phyloP scores from a whole-genome alignment of 2,113 vertebrate species.

The Pelmatolapia mariae region DNA sequence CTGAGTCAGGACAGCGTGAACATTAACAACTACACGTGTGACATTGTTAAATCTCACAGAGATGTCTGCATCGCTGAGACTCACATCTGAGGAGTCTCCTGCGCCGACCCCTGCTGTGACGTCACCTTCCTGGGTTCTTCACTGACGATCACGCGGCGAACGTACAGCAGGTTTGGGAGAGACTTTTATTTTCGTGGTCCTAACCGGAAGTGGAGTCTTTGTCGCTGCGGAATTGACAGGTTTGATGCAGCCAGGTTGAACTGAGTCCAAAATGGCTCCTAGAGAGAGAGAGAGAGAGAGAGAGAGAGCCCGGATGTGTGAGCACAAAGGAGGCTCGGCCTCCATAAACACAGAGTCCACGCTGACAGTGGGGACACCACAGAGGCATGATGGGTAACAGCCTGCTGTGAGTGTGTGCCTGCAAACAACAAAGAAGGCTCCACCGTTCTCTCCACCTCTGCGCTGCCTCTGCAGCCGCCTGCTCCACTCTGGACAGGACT shows the following conservation, averaged over 20 bases:
- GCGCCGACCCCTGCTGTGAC: background rate
- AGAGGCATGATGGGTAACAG: slow-evolving; percentile 5
- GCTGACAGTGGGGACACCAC: background rate
- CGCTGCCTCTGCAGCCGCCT: background rate
- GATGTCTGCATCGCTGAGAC: background rate
- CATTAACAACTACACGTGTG: background rate
- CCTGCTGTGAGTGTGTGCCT: background rate
- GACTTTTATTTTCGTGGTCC: slow-evolving; percentile 1
- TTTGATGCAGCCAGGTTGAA: slow-evolving; percentile 9
- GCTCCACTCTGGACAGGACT: background rate
- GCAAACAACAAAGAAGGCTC: background rate
- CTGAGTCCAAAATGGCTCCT: slow-evolving; percentile 44
- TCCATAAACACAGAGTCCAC: background rate
- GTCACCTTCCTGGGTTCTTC: background rate
- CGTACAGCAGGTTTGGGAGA: background rate
- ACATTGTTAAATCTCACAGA: background rate
- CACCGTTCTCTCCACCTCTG: background rate
- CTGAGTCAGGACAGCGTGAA: background rate
- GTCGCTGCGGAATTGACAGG: fast-evolving
- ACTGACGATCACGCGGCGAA: background rate
- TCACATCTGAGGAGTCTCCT: fast-evolving
- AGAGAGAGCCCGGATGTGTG: background rate
- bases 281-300: background rate
- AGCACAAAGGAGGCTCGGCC: background rate
- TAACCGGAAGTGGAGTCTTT: background rate